phyloP scores from a whole-genome alignment of 2,797 vertebrate species.

The Muraenolepis orangiensis region DNA sequence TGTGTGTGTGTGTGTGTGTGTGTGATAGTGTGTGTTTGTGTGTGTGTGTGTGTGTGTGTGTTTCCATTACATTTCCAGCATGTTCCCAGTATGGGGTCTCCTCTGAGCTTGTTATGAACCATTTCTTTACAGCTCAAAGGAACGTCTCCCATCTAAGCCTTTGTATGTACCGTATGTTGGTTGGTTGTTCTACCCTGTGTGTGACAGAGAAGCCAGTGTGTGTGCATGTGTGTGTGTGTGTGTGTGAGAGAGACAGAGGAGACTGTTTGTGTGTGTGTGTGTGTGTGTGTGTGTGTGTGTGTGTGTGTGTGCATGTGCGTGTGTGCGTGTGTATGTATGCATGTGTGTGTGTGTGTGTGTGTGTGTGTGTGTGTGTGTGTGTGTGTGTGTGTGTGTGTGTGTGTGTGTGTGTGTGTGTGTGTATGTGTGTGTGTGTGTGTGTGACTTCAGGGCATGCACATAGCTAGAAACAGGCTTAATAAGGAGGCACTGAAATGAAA shows the following conservation, averaged over 20 bases:
- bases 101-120: conserved; percentile 52
- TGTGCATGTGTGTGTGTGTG: not conserved
- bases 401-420: no score
- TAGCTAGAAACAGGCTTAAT: conserved; percentile 46
- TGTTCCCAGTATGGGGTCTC: conserved; percentile 42
- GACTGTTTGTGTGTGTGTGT: not conserved
- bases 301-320: not conserved
- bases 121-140: conserved; percentile 49
- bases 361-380: not conserved
- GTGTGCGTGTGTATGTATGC: conserved; percentile 17
- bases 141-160: conserved; percentile 33
- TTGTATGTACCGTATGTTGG: not conserved
- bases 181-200: not conserved
- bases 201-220: not conserved
- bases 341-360: conserved; percentile 14
- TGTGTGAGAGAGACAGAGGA: no score
- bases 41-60: not conserved
- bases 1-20: not conserved
- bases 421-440: not conserved
- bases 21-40: not conserved
- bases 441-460: conserved; percentile 43
- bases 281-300: not conserved
- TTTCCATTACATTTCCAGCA: not conserved
- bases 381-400: no score
- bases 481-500: conserved; percentile 59